Evolutionary conservation across 2,888 invertebrate genomes (phyloP).

Genomic region (Cephonodes hylas): DNA sequence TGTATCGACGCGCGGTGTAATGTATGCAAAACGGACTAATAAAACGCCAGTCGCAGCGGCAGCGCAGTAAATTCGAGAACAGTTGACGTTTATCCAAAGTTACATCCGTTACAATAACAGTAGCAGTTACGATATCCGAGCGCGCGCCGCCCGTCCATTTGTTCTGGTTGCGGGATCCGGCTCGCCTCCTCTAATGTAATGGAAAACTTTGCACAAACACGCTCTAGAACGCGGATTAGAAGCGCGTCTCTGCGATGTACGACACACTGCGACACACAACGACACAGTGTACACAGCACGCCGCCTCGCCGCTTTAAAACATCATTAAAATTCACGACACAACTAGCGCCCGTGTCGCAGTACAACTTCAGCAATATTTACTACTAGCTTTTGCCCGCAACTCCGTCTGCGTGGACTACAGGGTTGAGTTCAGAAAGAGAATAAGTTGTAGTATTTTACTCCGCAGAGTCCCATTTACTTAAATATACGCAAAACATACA

Average conservation of each 20-base stretch:
- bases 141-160: conserved; percentile 61
- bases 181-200: conserved; percentile 61
- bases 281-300: conserved; percentile 9
- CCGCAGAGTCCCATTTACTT: no score
- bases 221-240: conserved; percentile 57
- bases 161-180: conserved; percentile 62
- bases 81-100: conserved; percentile 79
- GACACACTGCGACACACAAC: no score
- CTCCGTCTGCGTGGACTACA: no score
- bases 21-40: conserved; percentile 75
- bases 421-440: no score
- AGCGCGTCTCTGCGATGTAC: conserved; percentile 32
- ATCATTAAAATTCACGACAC: conserved; percentile 65
- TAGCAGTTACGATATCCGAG: conserved; percentile 73
- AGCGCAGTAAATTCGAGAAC: conserved; percentile 71
- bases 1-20: conserved; percentile 59
- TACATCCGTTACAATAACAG: conserved; percentile 78
- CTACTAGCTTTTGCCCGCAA: no score
- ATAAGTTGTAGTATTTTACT: no score
- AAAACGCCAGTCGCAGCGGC: conserved; percentile 62
- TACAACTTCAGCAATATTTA: conserved; percentile 44
- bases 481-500: no score
- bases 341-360: conserved; percentile 35
- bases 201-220: conserved; percentile 71
- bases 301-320: conserved; percentile 42